Base-by-base conservation (phyloP, 2,797 vertebrate genomes). In the Thripadectes ignobilis region DNA sequence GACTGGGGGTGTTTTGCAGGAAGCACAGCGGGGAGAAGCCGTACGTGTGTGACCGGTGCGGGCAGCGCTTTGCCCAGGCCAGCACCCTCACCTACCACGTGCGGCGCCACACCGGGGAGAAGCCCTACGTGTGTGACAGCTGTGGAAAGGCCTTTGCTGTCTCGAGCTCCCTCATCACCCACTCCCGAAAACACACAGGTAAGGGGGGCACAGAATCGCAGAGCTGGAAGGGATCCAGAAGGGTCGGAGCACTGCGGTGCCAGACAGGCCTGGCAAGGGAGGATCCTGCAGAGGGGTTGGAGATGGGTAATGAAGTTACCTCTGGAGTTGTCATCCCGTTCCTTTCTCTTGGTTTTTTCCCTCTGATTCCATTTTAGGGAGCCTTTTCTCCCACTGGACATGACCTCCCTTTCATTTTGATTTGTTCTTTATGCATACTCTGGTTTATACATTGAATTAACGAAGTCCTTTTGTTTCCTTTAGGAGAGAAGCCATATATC, bases 111-210 rank as follows among this genome's bases (percentile, higher is more conserved):
- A 99, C 99, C 0, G 99, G 99, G 4, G 99, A 99, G 98, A 99
- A 99, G 65, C 99, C 99, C 3, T 99, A 99, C 21, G 98, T 99
- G 57, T 99, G 99, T 4, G 99, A 99, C 81, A 99, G 99, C 16
- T 99, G 99, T 17, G 99, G 99, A 29, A 99, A 99, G 98, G 98
- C 99, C 14, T 99, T 99, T 93, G 99, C 99, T 0, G 99, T 99
- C 55, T 99, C 99, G 21, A 99, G 99, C 86, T 99, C 99, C 2
- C 99, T 99, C 93, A 99, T 99, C 95, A 99, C 99, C 17, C 99
- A 99, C 79, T 98, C 99, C 63, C 98, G 99, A 15, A 99, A 99
- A 76, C 99, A 99, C 91, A 99, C 99, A 74, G 99, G 99, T 99
- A 89, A 90, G 89, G 66, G 43, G 24, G 68, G 57, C 18, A 11